phyloP scores from a whole-genome alignment of 53 echinoderm and acorn worm genomes.

The Pentamera pediparva region DNA sequence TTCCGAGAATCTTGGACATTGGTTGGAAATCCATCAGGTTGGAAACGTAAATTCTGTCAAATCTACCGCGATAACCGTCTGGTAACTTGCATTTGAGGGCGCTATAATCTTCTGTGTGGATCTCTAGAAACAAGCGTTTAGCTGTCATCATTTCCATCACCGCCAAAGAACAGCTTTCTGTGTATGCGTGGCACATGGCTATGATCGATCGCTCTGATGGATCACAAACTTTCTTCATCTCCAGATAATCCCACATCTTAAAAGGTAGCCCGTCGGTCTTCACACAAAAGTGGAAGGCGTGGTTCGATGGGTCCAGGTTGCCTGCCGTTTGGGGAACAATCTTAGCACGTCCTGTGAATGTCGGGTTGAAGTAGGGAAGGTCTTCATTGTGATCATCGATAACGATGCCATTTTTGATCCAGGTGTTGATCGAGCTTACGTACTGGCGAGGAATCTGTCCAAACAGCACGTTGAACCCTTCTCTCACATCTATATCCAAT shows the following conservation, averaged over 20 bases:
- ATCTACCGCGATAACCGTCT: background rate
- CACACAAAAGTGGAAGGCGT: too few relatives aligned
- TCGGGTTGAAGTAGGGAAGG: slow-evolving; percentile 6
- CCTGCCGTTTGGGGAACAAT: background rate
- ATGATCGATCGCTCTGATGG: background rate
- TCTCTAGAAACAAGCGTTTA: too few relatives aligned
- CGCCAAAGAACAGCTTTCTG: too few relatives aligned
- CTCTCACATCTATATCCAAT: too few relatives aligned
- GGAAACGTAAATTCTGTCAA: slow-evolving; percentile 11
- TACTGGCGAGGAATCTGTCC: too few relatives aligned
- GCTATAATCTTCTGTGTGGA: too few relatives aligned
- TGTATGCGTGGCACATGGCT: slow-evolving; percentile 6
- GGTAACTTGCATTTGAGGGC: too few relatives aligned
- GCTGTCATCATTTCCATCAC: too few relatives aligned
- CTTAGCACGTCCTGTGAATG: background rate
- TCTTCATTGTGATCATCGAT: background rate
- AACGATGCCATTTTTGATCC: too few relatives aligned
- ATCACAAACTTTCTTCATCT: background rate
- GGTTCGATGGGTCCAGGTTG: background rate
- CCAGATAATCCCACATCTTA: slow-evolving; percentile 23
- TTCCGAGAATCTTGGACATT: background rate
- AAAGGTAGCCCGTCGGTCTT: background rate
- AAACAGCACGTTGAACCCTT: too few relatives aligned
- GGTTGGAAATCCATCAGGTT: background rate
- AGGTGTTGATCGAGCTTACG: too few relatives aligned